These are phyloP conservation scores for Parnassius apollo DNA, from an alignment of 2,888 invertebrate species.

Conservation along the genomic window DNA sequence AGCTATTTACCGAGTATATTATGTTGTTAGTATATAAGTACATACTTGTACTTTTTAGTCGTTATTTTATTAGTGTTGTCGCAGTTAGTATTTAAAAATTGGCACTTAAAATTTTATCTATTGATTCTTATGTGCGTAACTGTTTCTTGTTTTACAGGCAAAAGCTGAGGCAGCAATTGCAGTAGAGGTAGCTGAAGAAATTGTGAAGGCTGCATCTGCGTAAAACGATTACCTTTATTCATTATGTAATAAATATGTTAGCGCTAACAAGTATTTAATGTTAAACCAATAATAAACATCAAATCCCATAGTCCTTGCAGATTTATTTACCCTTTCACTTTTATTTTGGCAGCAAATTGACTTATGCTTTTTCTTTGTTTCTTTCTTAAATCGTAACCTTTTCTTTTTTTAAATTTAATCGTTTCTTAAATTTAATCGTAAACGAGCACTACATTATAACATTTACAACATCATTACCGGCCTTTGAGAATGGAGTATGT, in stretches of 20 bases:
- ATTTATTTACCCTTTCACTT: constrained; percentile 6
- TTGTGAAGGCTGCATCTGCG: constrained; percentile 89
- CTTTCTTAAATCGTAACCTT: too few relatives aligned
- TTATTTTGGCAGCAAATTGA: neutral
- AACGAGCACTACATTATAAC: too few relatives aligned
- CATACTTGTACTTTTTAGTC: too few relatives aligned
- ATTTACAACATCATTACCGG: too few relatives aligned
- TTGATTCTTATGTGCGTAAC: neutral
- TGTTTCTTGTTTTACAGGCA: constrained; percentile 64
- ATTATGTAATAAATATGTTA: constrained; percentile 40
- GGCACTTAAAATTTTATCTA: too few relatives aligned
- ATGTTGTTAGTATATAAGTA: too few relatives aligned
- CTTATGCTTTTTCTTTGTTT: neutral
- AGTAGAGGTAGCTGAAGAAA: constrained; percentile 95
- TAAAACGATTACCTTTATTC: constrained; percentile 39
- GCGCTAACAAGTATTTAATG: constrained; percentile 52
- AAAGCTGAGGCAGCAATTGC: constrained; percentile 96
- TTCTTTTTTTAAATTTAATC: too few relatives aligned
- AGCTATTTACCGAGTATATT: too few relatives aligned
- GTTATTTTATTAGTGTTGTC: too few relatives aligned
- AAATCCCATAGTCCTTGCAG: constrained; percentile 24
- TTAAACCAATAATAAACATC: constrained; percentile 56
- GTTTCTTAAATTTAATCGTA: too few relatives aligned
- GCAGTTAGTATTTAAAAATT: too few relatives aligned
- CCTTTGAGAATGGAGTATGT: too few relatives aligned